phyloP scores from a whole-genome alignment of 2,888 invertebrate genomes.

The Hedya salicella region DNA sequence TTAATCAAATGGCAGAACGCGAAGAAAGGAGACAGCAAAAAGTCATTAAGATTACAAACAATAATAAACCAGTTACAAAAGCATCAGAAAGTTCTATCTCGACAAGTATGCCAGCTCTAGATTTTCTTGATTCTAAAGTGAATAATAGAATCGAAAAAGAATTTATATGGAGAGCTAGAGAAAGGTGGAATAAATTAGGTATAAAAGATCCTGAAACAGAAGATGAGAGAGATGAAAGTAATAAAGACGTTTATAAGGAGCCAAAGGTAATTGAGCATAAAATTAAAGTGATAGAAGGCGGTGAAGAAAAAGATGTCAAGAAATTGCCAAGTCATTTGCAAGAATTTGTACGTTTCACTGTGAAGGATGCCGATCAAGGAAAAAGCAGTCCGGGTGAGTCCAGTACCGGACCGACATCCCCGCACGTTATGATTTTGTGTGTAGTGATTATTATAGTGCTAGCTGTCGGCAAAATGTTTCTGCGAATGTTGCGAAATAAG shows the following conservation, averaged over 20 bases:
- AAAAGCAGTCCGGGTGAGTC: conserved; percentile 82
- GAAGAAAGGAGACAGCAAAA: conserved; percentile 92
- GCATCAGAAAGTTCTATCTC: conserved; percentile 58
- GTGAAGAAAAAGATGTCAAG: conserved; percentile 85
- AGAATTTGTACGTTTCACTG: conserved; percentile 89
- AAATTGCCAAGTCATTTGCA: conserved; percentile 91
- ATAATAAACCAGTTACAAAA: conserved; percentile 78
- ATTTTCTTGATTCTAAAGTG: conserved; percentile 69
- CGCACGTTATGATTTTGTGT: conserved; percentile 81
- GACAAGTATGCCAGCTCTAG: conserved; percentile 71
- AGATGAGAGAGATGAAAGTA: conserved; percentile 78
- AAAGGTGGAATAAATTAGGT: conserved; percentile 88
- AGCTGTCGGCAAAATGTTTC: conserved; percentile 73
- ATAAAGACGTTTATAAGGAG: conserved; percentile 67
- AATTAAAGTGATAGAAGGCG: conserved; percentile 88
- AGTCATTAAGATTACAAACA: conserved; percentile 91
- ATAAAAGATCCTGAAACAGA: conserved; percentile 88
- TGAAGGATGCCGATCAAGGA: conserved; percentile 81
- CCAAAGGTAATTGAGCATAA: conserved; percentile 78
- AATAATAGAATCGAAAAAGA: conserved; percentile 88
- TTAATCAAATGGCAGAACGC: conserved; percentile 90
- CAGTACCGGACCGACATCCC: conserved; percentile 68
- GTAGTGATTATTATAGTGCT: conserved; percentile 79
- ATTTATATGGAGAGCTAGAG: conserved; percentile 90
- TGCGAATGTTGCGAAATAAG: conserved; percentile 69